phyloP scores from a whole-genome alignment of 2,888 invertebrate species.

The Heteromyza rotundicornis region DNA sequence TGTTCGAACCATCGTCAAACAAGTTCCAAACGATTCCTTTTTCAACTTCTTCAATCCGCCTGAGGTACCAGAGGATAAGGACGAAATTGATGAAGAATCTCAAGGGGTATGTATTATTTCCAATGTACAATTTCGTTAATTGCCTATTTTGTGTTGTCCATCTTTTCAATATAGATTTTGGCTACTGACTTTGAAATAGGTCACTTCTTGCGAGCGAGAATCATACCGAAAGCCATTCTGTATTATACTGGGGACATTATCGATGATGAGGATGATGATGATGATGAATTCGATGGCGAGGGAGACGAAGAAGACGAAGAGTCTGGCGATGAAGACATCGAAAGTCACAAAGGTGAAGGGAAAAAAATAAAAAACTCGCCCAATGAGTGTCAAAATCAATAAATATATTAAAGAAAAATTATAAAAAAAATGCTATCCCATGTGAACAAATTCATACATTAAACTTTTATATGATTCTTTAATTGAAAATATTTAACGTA shows the following conservation, averaged over 20 bases:
- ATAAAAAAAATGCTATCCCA: too few relatives aligned
- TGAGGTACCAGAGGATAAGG: conserved; percentile 78
- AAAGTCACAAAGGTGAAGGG: conserved; percentile 56
- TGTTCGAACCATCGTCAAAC: conserved; percentile 92
- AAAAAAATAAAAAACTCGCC: conserved; percentile 60
- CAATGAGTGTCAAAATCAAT: conserved; percentile 78
- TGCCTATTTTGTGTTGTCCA: not conserved
- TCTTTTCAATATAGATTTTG: conserved; percentile 66
- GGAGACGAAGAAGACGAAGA: conserved; percentile 69
- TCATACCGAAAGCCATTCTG: conserved; percentile 95
- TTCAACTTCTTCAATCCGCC: conserved; percentile 99
- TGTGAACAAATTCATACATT: too few relatives aligned
- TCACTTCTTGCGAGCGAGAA: conserved; percentile 94
- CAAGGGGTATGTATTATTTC: conserved; percentile 62
- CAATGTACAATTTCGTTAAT: not conserved
- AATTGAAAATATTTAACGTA: too few relatives aligned
- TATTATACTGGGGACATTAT: conserved; percentile 92
- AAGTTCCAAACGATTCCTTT: conserved; percentile 96
- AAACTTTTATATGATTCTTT: too few relatives aligned
- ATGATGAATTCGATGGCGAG: conserved; percentile 68
- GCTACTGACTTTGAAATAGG: conserved; percentile 98
- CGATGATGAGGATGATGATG: conserved; percentile 77
- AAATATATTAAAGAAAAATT: too few relatives aligned
- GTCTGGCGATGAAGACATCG: conserved; percentile 69
- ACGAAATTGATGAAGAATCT: conserved; percentile 88